Percentiles rank a stretch among this genome's conserved stretches.
These are phyloP conservation scores for Peromyscus californicus DNA, from an alignment of 2,113 vertebrate genomes.

Conservation along the genomic window DNA sequence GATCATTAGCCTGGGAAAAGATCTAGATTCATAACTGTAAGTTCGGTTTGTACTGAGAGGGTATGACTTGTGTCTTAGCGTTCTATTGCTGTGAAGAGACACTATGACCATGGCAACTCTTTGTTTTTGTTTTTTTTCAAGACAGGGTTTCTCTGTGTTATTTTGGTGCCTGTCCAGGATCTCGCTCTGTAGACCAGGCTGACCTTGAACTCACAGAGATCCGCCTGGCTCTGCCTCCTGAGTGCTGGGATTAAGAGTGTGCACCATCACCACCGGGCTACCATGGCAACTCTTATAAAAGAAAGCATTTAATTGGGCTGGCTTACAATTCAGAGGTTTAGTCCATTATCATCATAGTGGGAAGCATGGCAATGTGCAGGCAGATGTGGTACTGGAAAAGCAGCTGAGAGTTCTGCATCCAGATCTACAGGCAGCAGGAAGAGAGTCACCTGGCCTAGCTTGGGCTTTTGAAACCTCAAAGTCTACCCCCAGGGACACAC, in stretches of 20 bases:
- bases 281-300: neutral
- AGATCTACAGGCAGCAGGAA: neutral
- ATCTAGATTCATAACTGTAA: neutral
- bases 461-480: neutral
- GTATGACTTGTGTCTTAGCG: neutral
- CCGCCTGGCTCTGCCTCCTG: too few species aligned
- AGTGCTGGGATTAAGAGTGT: too few species aligned
- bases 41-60: neutral
- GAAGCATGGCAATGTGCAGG: neutral
- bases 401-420: neutral
- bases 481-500: neutral
- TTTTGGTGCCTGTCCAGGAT: too few species aligned
- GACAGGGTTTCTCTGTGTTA: too few species aligned
- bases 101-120: neutral
- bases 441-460: neutral
- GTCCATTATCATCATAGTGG: neutral
- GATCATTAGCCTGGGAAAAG: neutral
- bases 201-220: too few species aligned
- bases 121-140: too few species aligned
- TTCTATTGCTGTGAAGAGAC: neutral
- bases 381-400: neutral
- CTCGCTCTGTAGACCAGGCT: too few species aligned
- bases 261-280: too few species aligned
- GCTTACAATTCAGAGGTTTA: neutral
- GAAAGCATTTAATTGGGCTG: neutral